Conservation (phyloP, 2,888 invertebrate genomes). For the Trisateles emortualis region DNA sequence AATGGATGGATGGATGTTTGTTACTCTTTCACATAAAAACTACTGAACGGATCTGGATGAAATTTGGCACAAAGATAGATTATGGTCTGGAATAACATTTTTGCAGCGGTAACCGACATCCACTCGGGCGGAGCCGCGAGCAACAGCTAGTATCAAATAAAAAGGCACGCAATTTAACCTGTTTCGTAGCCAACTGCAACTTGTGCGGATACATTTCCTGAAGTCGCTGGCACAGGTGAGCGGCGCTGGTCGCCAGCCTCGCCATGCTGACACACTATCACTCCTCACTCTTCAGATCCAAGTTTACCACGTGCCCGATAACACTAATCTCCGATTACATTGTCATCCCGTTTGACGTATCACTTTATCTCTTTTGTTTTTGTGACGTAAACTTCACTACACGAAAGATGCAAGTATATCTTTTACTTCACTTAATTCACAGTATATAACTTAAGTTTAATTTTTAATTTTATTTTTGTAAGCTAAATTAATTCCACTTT, state of each 20-base stretch:
- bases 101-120: too few relatives aligned
- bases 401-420: background rate
- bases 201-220: constrained; percentile 79
- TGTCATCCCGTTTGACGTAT: constrained; percentile 42
- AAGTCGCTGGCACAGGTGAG: constrained; percentile 76
- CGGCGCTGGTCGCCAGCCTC: constrained; percentile 73
- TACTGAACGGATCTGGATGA: too few relatives aligned
- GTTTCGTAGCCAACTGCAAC: constrained; percentile 64
- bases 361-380: constrained; percentile 33
- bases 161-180: constrained; percentile 51
- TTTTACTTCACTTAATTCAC: background rate
- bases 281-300: constrained; percentile 18
- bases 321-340: constrained; percentile 48
- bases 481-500: too few relatives aligned
- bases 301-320: constrained; percentile 46
- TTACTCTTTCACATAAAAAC: too few relatives aligned
- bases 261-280: constrained; percentile 61
- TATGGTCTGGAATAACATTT: too few relatives aligned
- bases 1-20: too few relatives aligned
- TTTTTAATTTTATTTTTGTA: background rate
- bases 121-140: too few relatives aligned
- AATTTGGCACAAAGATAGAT: too few relatives aligned
- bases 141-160: background rate
- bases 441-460: too few relatives aligned
- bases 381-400: constrained; percentile 25